A percentile compares a stretch with the other conserved stretches of the same genome.
These are phyloP conservation scores for Diacarnus erythraeanus DNA, from an alignment of 37 sponge, comb jelly and placozoan species.

Conservation along the genomic window DNA sequence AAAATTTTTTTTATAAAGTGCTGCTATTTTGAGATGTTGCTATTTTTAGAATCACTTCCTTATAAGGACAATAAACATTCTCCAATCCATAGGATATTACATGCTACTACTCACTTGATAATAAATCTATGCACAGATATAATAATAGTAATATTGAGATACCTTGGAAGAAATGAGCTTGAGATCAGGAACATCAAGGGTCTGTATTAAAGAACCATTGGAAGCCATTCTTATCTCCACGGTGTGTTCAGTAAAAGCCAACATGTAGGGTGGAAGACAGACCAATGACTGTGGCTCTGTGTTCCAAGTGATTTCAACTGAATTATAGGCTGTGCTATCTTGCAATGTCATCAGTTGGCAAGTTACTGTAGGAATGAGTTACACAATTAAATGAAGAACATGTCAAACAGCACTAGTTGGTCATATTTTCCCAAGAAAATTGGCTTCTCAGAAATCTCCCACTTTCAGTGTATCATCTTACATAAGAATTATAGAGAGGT, in stretches of 20 bases:
- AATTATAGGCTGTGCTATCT: constrained; percentile 37
- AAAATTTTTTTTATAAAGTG: no score
- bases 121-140: background rate
- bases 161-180: constrained; percentile 68
- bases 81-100: no score
- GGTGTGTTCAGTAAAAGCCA: constrained; percentile 66
- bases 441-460: no score
- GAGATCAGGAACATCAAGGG: constrained; percentile 60
- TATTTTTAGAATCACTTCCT: no score
- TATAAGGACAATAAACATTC: no score
- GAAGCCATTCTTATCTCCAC: constrained; percentile 70
- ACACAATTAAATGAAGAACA: no score
- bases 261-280: constrained; percentile 54
- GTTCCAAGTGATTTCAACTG: constrained; percentile 56
- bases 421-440: no score
- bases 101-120: background rate
- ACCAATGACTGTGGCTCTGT: constrained; percentile 45
- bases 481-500: no score
- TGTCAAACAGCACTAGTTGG: no score
- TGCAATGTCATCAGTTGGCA: constrained; percentile 38
- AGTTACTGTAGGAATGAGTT: constrained; percentile 32
- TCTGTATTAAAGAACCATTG: constrained; percentile 81
- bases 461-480: no score
- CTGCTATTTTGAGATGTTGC: no score
- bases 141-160: background rate